A percentile compares a stretch with the other conserved stretches of the same genome.
Conservation (phyloP, 2,888 invertebrate genomes). For the Parnassius mnemosyne region DNA sequence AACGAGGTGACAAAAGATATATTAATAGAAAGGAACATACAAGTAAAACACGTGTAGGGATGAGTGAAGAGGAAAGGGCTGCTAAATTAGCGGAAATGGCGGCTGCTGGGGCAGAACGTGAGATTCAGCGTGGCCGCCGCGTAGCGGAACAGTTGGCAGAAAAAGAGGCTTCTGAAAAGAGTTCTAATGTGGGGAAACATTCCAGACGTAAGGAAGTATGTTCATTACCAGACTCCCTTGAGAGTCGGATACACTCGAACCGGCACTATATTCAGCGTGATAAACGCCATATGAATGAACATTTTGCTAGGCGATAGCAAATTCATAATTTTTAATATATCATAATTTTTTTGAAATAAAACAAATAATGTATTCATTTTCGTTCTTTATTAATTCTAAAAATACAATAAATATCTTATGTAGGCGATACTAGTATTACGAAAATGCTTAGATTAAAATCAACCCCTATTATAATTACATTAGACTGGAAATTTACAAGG, state of each 20-base stretch:
- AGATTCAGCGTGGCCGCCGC: conserved; percentile 82
- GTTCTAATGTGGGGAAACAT: conserved; percentile 83
- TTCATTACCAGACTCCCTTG: conserved; percentile 86
- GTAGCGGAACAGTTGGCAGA: conserved; percentile 83
- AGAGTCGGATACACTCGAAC: conserved; percentile 92
- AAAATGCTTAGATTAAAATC: conserved; percentile 24
- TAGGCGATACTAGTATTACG: conserved; percentile 23
- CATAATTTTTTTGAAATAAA: conserved; percentile 6
- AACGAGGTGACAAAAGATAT: conserved; percentile 39
- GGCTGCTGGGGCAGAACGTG: conserved; percentile 87
- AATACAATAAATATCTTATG: conserved; percentile 26
- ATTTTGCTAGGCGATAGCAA: conserved; percentile 86
- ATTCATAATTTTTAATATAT: not conserved
- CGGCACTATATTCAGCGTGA: conserved; percentile 94
- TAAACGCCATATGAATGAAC: conserved; percentile 88
- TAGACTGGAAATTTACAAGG: conserved; percentile 9
- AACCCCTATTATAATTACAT: conserved; percentile 12
- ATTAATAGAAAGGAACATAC: conserved; percentile 39
- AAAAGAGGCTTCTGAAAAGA: conserved; percentile 62
- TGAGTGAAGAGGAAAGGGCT: conserved; percentile 77
- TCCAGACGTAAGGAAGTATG: conserved; percentile 68
- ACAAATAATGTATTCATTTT: conserved; percentile 9
- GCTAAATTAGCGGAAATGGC: conserved; percentile 88
- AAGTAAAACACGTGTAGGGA: conserved; percentile 36
- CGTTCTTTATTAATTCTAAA: conserved; percentile 9